These are phyloP conservation scores for Pheosia gnoma DNA, from an alignment of 2,888 invertebrate genomes.

Conservation along the genomic window DNA sequence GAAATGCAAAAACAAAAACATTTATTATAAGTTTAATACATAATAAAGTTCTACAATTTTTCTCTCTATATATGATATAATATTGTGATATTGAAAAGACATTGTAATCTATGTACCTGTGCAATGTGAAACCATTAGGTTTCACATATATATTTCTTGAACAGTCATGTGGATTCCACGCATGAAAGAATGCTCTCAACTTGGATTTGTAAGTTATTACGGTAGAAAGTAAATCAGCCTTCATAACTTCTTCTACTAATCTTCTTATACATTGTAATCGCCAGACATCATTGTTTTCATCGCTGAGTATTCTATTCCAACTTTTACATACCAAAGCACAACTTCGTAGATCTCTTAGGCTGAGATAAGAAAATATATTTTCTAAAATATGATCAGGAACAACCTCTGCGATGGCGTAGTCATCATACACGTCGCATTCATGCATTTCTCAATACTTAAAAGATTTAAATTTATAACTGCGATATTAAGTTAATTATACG, in stretches of 20 bases:
- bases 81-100: too few relatives aligned
- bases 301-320: conserved; percentile 95
- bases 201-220: conserved; percentile 96
- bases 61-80: too few relatives aligned
- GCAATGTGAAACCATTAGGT: conserved; percentile 98
- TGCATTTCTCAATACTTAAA: conserved; percentile 39
- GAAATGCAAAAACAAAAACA: conserved; percentile 26
- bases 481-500: not conserved
- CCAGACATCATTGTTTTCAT: conserved; percentile 98
- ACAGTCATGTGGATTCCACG: conserved; percentile 99
- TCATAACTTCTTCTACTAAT: conserved; percentile 92
- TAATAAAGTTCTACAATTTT: too few relatives aligned
- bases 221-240: conserved; percentile 95
- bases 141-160: conserved; percentile 98
- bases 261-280: conserved; percentile 93
- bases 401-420: conserved; percentile 85
- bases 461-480: conserved; percentile 13
- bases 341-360: conserved; percentile 92
- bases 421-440: conserved; percentile 55
- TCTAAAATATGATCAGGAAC: conserved; percentile 93
- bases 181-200: conserved; percentile 95
- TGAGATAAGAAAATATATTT: conserved; percentile 95
- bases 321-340: conserved; percentile 96
- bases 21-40: not conserved
- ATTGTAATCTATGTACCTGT: conserved; percentile 82